Conservation (phyloP, 2,888 invertebrate species). For the Heliconius sara region DNA sequence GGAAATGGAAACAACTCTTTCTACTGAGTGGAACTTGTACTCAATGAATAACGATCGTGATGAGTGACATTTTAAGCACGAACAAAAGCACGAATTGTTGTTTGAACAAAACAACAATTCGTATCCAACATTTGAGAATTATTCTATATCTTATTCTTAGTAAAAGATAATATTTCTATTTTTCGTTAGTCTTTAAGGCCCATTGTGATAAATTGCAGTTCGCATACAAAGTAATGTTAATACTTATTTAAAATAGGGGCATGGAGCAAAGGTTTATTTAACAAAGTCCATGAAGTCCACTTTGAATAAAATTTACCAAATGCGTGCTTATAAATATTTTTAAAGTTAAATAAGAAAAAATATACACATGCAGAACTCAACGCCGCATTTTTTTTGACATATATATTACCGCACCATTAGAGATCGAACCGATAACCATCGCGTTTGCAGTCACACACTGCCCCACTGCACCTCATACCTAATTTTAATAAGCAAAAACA, state of each 20-base stretch:
- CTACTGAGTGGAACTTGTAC: too few species aligned
- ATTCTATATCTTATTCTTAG: too few species aligned
- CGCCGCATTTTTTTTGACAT: background rate
- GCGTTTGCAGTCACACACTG: background rate
- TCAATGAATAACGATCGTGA: too few species aligned
- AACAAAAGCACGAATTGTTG: too few species aligned
- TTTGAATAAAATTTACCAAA: background rate
- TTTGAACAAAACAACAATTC: too few species aligned
- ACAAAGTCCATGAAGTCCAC: background rate
- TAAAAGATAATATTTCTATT: background rate
- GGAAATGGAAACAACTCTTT: too few species aligned
- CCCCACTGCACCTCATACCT: background rate
- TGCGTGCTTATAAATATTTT: background rate
- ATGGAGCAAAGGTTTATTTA: background rate
- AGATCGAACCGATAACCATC: background rate
- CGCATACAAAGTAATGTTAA: constrained; percentile 4
- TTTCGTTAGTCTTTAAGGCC: background rate
- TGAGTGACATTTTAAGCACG: too few species aligned
- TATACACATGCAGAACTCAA: background rate
- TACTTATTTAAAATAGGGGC: background rate
- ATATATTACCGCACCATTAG: background rate
- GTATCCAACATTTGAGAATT: too few species aligned
- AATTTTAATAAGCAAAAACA: constrained; percentile 2
- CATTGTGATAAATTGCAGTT: background rate
- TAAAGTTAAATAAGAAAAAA: background rate